phyloP scores from a whole-genome alignment of 2,888 invertebrate genomes.

The Rhyacophila evoluta region DNA sequence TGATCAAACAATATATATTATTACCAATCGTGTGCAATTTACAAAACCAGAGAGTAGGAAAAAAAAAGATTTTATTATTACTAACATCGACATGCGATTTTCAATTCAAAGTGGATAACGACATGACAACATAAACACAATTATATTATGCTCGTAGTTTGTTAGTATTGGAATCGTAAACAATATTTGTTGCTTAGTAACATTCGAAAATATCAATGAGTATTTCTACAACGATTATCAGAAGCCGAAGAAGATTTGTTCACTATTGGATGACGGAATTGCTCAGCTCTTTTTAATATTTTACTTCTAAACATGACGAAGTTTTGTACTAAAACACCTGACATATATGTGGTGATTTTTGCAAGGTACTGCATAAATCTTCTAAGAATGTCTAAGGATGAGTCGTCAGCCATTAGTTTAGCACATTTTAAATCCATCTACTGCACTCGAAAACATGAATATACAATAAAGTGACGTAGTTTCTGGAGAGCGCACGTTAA shows the following conservation, averaged over 20 bases:
- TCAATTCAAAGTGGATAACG: not conserved
- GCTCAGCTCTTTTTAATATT: not conserved
- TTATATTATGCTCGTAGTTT: not conserved
- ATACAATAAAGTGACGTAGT: too few relatives aligned
- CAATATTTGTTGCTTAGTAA: not conserved
- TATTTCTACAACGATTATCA: not conserved
- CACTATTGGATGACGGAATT: not conserved
- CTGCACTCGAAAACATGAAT: too few relatives aligned
- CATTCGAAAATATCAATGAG: not conserved
- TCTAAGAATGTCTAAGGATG: too few relatives aligned
- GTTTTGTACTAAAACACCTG: too few relatives aligned
- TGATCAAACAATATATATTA: constrained; percentile 18
- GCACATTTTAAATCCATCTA: too few relatives aligned
- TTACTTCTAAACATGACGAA: too few relatives aligned
- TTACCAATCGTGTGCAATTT: not conserved
- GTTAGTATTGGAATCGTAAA: not conserved
- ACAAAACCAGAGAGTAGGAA: not conserved
- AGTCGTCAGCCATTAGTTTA: too few relatives aligned
- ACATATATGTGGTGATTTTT: too few relatives aligned
- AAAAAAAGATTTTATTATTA: not conserved
- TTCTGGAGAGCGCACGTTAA: too few relatives aligned
- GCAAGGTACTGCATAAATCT: not conserved
- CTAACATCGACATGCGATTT: constrained; percentile 12
- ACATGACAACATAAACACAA: constrained; percentile 9
- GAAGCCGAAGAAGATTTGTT: not conserved